Conservation (phyloP, 2,797 vertebrate genomes). For the Erpetoichthys calabaricus region DNA sequence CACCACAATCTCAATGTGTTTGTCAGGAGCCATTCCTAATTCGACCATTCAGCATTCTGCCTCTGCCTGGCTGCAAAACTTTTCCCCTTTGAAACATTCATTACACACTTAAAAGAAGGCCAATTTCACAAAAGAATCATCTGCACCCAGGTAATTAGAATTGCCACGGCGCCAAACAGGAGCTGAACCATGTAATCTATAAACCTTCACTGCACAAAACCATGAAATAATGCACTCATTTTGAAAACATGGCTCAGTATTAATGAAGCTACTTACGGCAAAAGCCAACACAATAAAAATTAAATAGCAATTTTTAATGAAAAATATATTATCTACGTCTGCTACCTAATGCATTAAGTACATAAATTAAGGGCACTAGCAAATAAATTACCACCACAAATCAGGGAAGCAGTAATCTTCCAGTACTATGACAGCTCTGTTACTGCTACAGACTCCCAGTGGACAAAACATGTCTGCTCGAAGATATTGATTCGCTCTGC, state of each 20-base stretch:
- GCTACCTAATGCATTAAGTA: constrained; percentile 6
- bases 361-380: constrained; percentile 15
- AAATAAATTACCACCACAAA: constrained; percentile 25
- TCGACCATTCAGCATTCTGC: too few relatives aligned
- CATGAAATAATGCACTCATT: constrained; percentile 17
- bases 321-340: constrained; percentile 3
- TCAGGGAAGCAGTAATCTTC: constrained; percentile 20
- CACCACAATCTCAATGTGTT: too few relatives aligned
- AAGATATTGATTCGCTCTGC: constrained; percentile 44
- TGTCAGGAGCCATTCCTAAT: too few relatives aligned
- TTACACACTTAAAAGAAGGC: not conserved
- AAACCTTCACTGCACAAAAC: constrained; percentile 15
- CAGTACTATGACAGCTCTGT: constrained; percentile 22
- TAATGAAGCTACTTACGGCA: constrained; percentile 7
- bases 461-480: constrained; percentile 25
- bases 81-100: not conserved
- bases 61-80: not conserved
- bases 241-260: constrained; percentile 19
- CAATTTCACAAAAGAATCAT: constrained; percentile 8
- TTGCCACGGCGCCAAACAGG: constrained; percentile 7
- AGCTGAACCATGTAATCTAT: constrained; percentile 9
- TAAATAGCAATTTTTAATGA: constrained; percentile 1
- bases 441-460: constrained; percentile 23
- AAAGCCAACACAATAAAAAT: constrained; percentile 1
- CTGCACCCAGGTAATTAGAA: constrained; percentile 11